These are phyloP conservation scores for Girardia tigrina DNA, from an alignment of 2,888 invertebrate species.

Conservation along the genomic window DNA sequence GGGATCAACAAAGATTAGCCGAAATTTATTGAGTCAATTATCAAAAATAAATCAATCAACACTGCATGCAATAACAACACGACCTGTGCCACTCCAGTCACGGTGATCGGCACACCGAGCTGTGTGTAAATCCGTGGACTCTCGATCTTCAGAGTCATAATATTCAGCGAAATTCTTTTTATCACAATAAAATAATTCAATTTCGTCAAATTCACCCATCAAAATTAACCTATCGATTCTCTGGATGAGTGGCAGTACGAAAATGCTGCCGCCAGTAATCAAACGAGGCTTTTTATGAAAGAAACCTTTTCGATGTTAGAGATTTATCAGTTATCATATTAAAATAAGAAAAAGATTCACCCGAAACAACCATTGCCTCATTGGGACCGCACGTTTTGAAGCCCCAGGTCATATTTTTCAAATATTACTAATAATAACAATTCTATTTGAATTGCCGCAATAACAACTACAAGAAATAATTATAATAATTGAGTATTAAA, in stretches of 20 bases:
- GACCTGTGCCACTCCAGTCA: conserved; percentile 91
- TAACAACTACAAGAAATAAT: too few species aligned
- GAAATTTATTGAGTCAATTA: neutral
- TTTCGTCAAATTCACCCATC: conserved; percentile 21
- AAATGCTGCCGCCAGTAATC: conserved; percentile 85
- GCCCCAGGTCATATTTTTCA: conserved; percentile 28
- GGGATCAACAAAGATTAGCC: too few species aligned
- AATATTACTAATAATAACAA: neutral
- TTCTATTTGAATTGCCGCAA: too few species aligned
- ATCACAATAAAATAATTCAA: neutral
- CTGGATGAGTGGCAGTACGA: conserved; percentile 80
- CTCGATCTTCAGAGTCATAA: conserved; percentile 88
- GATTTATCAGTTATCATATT: neutral
- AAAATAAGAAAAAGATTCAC: neutral
- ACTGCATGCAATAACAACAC: neutral
- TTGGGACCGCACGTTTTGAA: conserved; percentile 35
- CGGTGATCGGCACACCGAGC: conserved; percentile 88
- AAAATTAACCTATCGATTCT: conserved; percentile 25
- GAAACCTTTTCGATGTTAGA: too few species aligned
- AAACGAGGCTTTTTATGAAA: conserved; percentile 57
- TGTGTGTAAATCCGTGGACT: conserved; percentile 87
- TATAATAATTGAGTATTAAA: too few species aligned
- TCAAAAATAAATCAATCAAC: neutral
- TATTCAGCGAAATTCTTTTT: conserved; percentile 74
- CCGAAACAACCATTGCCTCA: conserved; percentile 36